Evolutionary conservation across 2,888 invertebrate species (phyloP).

Genomic region (Drosophila conformis): DNA sequence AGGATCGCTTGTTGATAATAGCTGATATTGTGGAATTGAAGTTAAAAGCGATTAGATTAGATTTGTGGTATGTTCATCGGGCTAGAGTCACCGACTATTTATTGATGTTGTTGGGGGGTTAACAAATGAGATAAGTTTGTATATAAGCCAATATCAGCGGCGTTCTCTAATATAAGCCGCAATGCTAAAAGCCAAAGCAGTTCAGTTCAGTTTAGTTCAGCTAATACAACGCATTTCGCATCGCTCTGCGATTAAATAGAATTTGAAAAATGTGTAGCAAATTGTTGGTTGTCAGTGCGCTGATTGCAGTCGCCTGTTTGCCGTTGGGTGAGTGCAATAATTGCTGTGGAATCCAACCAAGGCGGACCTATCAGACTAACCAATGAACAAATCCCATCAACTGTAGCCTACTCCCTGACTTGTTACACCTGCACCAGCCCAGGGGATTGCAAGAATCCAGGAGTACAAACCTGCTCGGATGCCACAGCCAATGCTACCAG

Average conservation of each 20-base stretch:
- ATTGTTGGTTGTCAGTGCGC: slow-evolving; percentile 25
- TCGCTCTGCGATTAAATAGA: not conserved
- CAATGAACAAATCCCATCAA: not conserved
- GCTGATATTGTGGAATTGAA: not conserved
- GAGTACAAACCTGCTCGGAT: slow-evolving; percentile 40
- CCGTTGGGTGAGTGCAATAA: slow-evolving; percentile 52
- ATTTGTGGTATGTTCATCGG: not conserved
- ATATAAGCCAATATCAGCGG: not conserved
- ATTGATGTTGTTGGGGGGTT: not conserved
- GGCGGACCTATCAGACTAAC: not conserved
- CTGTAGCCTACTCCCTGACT: slow-evolving; percentile 42
- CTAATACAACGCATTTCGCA: not conserved
- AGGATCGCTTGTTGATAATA: not conserved
- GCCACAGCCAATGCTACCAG: slow-evolving; percentile 52
- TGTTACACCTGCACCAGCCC: slow-evolving; percentile 52
- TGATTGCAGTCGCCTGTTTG: slow-evolving; percentile 48
- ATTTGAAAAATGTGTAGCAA: slow-evolving; percentile 41
- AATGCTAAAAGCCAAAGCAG: not conserved
- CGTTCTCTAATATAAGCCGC: not conserved
- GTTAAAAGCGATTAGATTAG: not conserved
- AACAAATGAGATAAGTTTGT: not conserved
- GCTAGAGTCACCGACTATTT: not conserved
- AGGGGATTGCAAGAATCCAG: slow-evolving; percentile 46
- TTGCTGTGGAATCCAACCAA: not conserved
- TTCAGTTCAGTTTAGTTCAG: slow-evolving; percentile 33